Conservation (phyloP, 2,113 vertebrate species). For the Corydoras sp. region DNA sequence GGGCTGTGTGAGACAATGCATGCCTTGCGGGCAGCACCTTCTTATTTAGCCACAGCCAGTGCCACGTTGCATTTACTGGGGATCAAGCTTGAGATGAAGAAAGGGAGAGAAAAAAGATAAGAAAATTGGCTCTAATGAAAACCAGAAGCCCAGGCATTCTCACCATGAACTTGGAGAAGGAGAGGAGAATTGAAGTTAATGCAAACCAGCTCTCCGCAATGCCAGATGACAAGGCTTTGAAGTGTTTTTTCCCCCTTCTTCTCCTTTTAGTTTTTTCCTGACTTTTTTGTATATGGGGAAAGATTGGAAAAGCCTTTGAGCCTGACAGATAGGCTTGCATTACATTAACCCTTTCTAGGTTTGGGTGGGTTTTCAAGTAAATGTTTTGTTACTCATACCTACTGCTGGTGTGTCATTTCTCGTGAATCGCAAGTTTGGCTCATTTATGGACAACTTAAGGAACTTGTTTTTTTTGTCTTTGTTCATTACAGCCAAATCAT, state of each 20-base stretch:
- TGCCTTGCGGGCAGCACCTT: slow-evolving; percentile 73
- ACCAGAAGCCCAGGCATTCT: slow-evolving; percentile 80
- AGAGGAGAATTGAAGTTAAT: slow-evolving; percentile 81
- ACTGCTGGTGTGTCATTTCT: slow-evolving; percentile 18
- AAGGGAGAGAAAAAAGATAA: slow-evolving; percentile 79
- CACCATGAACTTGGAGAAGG: slow-evolving; percentile 78
- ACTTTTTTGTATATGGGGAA: slow-evolving; percentile 57
- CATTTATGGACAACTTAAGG: slow-evolving; percentile 22
- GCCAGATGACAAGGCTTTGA: slow-evolving; percentile 85
- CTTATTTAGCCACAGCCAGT: slow-evolving; percentile 66
- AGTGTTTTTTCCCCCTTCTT: slow-evolving; percentile 59
- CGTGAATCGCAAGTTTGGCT: slow-evolving; percentile 26
- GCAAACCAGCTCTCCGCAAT: slow-evolving; percentile 78
- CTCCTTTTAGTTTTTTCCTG: slow-evolving; percentile 39
- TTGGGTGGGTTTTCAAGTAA: slow-evolving; percentile 44
- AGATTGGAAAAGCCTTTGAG: slow-evolving; percentile 68
- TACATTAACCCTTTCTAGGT: slow-evolving; percentile 57
- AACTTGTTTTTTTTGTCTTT: slow-evolving; percentile 26
- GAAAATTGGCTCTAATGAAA: slow-evolving; percentile 91
- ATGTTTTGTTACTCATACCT: slow-evolving; percentile 22
- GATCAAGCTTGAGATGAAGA: slow-evolving; percentile 78
- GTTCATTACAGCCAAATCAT: slow-evolving; percentile 37
- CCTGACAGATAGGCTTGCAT: slow-evolving; percentile 50
- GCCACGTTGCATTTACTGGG: slow-evolving; percentile 82
- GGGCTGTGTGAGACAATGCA: slow-evolving; percentile 56